Base-by-base conservation (phyloP, 1,140 invertebrate genomes). In the Acromyrmex heyeri region DNA sequence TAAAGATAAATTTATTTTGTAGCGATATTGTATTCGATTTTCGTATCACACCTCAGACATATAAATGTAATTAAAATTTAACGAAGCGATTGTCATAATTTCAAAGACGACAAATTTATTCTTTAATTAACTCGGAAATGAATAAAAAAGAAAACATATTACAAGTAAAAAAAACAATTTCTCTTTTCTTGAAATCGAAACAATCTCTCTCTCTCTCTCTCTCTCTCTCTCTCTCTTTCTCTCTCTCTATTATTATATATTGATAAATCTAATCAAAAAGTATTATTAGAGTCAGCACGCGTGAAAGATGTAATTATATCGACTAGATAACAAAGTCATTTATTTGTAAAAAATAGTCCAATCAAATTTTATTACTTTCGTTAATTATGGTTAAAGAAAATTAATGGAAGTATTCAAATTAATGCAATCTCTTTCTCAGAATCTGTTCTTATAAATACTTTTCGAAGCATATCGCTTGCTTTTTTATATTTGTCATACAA, bases 341-440 rank as follows among this genome's bases (percentile, higher is more conserved):
- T 50, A 38, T 86, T 86, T 86, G 16, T n/a, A 14, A 21, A 27
- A 61, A 86, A 82, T 44, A 82, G 14, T 72, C 53, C 57, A 55
- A 44, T 72, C 21, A 82, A 82, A 82, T 86, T 72, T 70, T 18
- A 86, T 72, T 82, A 86, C 61, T 27, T 12, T 14, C 6, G n/a
- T 12, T 86, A 61, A 82, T 86, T 62, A 57, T 3, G 53, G 3
- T 5, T 38, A 44, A 70, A 79, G 24, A 57, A 69, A 64, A 86
- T 86, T 86, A 64, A 86, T 82, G 18, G 16, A 48, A 55, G n/a
- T 55, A 79, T 61, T 18, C 38, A 24, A n/a, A 18, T 75, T 59
- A 70, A 21, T 55, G 21, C 34, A 16, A 24, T 70, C 14, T 16
- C 14, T 50, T 0, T 4, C 14, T 50, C 64, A n/a, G 34, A 75